Evolutionary conservation across 64 coral and sea anemone species (phyloP), one percentile per base, ranked within the genome.

Genomic region (Stichodactyla helianthus): DNA sequence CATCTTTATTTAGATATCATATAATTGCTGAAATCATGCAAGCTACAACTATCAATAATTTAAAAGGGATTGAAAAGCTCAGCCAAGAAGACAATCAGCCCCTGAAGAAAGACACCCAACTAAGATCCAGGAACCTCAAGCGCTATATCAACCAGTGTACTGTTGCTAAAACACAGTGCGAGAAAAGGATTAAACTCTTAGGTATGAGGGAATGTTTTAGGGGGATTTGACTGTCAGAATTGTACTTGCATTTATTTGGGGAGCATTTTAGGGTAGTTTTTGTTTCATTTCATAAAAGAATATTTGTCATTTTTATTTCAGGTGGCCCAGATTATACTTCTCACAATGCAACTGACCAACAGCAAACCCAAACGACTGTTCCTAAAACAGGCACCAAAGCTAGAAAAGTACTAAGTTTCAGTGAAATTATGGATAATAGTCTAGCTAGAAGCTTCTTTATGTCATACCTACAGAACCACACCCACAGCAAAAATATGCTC

Each of bases 11-110:
- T 13, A 98, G 96, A 54, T 98, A 98, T 87, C 96, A 98, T 35
- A 95, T 98, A 6, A 98, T 98, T 86, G 96, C 96, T 76, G 97
- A 99, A 86, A 99, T 99, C 51, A 99, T 99, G 97, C 97, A 99
- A 85, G 97, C 97, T 10, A 99, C 97, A 9, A 99, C 93, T 7
- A 99, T 99, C 64, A 94, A 99, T 82, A 99, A 99, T 71, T 86
- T 99, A 55, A 94, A 93, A 83, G 97, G 93, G 77, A 90, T 99
- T 55, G 93, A 99, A 18, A 89, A 95, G 59, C 70, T 90, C 59
- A 87, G 86, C 56, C 84, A 89, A 64, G 77, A 89, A 70, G 86
- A 93, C n/a, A 84, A 84, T 17, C 85, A 99, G 86, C 59, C 90
- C n/a, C 64, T 95, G 63, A 94, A 93, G 54, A 99, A 99, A 82